Evolutionary conservation across 2,797 vertebrate genomes (phyloP).

Genomic region (Poeciliopsis infans): DNA sequence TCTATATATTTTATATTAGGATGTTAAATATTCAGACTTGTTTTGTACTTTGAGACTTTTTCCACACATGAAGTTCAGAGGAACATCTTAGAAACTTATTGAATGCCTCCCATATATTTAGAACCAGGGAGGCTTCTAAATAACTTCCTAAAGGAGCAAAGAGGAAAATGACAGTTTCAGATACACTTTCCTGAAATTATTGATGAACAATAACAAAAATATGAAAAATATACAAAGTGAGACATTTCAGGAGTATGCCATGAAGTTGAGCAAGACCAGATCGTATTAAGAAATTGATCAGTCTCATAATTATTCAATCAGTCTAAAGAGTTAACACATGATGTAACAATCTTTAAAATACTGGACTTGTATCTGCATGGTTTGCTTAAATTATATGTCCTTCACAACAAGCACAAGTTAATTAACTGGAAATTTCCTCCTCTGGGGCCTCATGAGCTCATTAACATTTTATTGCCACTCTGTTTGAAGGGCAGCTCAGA

Average conservation of each 20-base stretch:
- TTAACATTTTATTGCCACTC: background rate
- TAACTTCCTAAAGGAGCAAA: background rate
- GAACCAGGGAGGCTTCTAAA: background rate
- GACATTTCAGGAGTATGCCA: background rate
- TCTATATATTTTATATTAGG: slow-evolving; percentile 30
- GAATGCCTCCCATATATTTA: background rate
- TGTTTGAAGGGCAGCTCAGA: background rate
- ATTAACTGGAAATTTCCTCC: background rate
- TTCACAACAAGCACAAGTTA: background rate
- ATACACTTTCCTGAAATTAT: background rate
- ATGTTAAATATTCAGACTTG: slow-evolving; percentile 45
- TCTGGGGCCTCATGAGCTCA: background rate
- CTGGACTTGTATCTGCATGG: background rate
- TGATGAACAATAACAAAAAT: background rate
- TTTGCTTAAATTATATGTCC: background rate
- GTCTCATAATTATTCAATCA: background rate
- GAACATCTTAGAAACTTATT: background rate
- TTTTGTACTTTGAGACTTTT: slow-evolving; percentile 14
- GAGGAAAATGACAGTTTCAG: background rate
- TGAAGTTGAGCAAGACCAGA: background rate
- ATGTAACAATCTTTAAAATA: background rate
- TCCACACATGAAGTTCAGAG: background rate
- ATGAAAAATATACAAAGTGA: background rate
- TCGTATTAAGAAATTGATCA: background rate
- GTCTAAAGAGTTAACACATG: background rate